Conservation (phyloP, 1,140 invertebrate species). For the Psilanteris sp. region DNA sequence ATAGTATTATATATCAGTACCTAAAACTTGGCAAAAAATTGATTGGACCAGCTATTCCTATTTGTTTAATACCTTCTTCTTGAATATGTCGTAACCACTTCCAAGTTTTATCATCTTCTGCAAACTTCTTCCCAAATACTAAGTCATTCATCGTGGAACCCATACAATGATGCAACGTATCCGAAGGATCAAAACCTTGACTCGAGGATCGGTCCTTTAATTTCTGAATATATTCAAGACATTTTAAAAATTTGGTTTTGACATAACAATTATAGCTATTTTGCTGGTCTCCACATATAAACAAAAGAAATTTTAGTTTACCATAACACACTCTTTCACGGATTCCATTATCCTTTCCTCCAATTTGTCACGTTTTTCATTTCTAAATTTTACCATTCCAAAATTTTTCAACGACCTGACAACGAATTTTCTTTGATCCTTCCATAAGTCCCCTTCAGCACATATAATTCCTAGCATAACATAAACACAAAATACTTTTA, state of each 20-base stretch:
- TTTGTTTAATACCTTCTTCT: constrained; percentile 88
- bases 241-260: too few species aligned
- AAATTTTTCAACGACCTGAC: constrained; percentile 86
- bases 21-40: constrained; percentile 91
- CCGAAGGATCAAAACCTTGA: constrained; percentile 76
- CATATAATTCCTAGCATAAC: constrained; percentile 87
- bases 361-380: constrained; percentile 82
- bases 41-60: constrained; percentile 88
- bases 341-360: constrained; percentile 84
- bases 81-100: constrained; percentile 86
- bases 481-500: too few species aligned
- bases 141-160: constrained; percentile 88
- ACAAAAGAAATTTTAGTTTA: too few species aligned
- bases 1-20: constrained; percentile 78
- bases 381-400: constrained; percentile 85
- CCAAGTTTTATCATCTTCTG: constrained; percentile 86
- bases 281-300: too few species aligned
- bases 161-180: constrained; percentile 84
- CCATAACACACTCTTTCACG: constrained; percentile 83
- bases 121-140: constrained; percentile 87
- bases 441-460: constrained; percentile 90
- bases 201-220: constrained; percentile 51
- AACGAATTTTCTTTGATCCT: constrained; percentile 89
- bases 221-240: too few species aligned
- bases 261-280: too few species aligned